Conservation (phyloP, 2,113 vertebrate genomes). For the Mola mola region DNA sequence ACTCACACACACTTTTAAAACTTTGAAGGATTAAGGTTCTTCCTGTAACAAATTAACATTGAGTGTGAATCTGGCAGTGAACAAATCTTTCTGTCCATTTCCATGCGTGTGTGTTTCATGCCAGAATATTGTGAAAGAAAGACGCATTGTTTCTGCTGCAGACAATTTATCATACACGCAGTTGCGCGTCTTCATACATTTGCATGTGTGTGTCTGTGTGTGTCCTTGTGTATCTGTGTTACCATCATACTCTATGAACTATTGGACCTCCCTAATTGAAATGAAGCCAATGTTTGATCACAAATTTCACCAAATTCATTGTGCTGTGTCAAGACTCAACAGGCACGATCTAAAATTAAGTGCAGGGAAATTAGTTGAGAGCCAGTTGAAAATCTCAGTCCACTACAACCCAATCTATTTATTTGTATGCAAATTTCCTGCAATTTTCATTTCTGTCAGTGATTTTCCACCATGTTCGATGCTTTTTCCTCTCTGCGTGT, state of each 20-base stretch:
- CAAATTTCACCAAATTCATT: slow-evolving; percentile 1
- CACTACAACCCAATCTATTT: too few relatives aligned
- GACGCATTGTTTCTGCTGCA: slow-evolving; percentile 63
- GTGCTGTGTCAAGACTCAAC: slow-evolving; percentile 3
- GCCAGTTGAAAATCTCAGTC: too few relatives aligned
- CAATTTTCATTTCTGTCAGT: too few relatives aligned
- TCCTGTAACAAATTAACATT: slow-evolving; percentile 52
- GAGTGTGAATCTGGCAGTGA: slow-evolving; percentile 50
- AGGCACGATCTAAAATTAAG: too few relatives aligned
- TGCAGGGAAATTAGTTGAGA: too few relatives aligned
- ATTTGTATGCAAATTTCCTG: too few relatives aligned
- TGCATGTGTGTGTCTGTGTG: slow-evolving; percentile 3
- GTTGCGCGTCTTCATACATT: neutral
- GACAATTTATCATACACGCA: slow-evolving; percentile 64
- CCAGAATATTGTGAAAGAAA: slow-evolving; percentile 56
- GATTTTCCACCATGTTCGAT: too few relatives aligned
- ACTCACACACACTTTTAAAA: neutral
- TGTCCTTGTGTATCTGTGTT: slow-evolving; percentile 17
- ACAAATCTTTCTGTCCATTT: slow-evolving; percentile 53
- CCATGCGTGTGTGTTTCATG: slow-evolving; percentile 22
- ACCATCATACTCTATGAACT: slow-evolving; percentile 15
- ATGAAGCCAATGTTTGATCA: slow-evolving; percentile 45
- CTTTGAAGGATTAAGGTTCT: slow-evolving; percentile 47
- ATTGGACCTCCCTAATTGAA: slow-evolving; percentile 47
- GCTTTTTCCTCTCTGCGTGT: too few relatives aligned